Percentiles rank a stretch among this genome's conserved stretches.
Conservation (phyloP, 64 coral and sea anemone genomes). For the Montipora capricornis region DNA sequence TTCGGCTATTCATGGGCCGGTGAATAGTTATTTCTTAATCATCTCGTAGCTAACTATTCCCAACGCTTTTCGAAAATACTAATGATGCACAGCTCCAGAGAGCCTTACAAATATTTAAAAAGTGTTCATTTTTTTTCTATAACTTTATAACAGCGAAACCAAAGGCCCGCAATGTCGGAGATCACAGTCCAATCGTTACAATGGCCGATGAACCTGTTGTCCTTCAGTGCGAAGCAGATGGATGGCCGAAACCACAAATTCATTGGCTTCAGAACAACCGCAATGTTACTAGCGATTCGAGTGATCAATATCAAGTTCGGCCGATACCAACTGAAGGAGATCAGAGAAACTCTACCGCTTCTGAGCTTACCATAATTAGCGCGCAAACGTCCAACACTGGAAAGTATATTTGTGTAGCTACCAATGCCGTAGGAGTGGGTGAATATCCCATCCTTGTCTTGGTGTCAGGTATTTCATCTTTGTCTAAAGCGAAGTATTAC, state of each 20-base stretch:
- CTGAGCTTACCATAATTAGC: not conserved
- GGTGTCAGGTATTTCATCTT: not conserved
- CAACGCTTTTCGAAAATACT: too few relatives aligned
- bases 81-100: too few relatives aligned
- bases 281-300: not conserved
- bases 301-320: not conserved
- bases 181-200: not conserved
- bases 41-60: too few relatives aligned
- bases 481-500: not conserved
- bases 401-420: not conserved
- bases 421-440: not conserved
- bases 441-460: not conserved
- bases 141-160: slow-evolving; percentile 21
- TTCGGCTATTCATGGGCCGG: too few relatives aligned
- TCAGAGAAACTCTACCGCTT: not conserved
- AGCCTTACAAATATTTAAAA: too few relatives aligned
- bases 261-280: not conserved
- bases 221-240: not conserved
- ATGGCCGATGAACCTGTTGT: not conserved
- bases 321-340: not conserved
- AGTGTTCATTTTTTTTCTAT: not conserved
- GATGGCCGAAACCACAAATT: slow-evolving; percentile 27
- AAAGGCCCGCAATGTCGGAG: not conserved
- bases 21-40: too few relatives aligned
- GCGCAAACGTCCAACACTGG: not conserved